These are phyloP conservation scores for Epinotia ramella DNA, from an alignment of 2,888 invertebrate genomes.

Conservation along the genomic window DNA sequence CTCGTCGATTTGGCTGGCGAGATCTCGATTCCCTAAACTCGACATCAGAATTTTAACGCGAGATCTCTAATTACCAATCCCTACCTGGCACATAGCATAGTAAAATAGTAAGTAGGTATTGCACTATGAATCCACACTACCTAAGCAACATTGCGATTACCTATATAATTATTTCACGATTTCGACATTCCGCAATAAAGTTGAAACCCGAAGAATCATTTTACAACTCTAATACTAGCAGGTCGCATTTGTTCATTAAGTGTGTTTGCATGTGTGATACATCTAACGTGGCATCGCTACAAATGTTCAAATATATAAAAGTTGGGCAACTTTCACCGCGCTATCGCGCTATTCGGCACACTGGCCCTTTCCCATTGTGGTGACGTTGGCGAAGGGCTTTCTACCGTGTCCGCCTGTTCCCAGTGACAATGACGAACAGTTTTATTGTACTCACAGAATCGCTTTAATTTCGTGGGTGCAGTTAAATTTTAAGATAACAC, in stretches of 20 bases:
- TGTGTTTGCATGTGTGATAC: conserved; percentile 4
- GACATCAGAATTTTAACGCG: too few species aligned
- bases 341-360: conserved; percentile 45
- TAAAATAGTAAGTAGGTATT: too few species aligned
- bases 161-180: too few species aligned
- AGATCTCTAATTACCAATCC: too few species aligned
- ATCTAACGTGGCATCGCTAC: conserved; percentile 9
- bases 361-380: conserved; percentile 43
- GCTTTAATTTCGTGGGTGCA: conserved; percentile 24
- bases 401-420: conserved; percentile 42
- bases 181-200: too few species aligned
- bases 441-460: conserved; percentile 32
- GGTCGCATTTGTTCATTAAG: neutral
- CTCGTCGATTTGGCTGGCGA: too few species aligned
- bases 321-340: conserved; percentile 42
- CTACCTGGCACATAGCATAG: too few species aligned
- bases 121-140: too few species aligned
- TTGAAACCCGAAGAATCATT: too few species aligned
- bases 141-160: too few species aligned
- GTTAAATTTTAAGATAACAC: conserved; percentile 16
- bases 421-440: conserved; percentile 43
- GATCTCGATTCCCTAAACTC: too few species aligned
- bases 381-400: conserved; percentile 39
- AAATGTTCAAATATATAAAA: conserved; percentile 29
- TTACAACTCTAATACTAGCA: too few species aligned